phyloP scores from a whole-genome alignment of 2,888 invertebrate genomes.

The Drosophila incognita region DNA sequence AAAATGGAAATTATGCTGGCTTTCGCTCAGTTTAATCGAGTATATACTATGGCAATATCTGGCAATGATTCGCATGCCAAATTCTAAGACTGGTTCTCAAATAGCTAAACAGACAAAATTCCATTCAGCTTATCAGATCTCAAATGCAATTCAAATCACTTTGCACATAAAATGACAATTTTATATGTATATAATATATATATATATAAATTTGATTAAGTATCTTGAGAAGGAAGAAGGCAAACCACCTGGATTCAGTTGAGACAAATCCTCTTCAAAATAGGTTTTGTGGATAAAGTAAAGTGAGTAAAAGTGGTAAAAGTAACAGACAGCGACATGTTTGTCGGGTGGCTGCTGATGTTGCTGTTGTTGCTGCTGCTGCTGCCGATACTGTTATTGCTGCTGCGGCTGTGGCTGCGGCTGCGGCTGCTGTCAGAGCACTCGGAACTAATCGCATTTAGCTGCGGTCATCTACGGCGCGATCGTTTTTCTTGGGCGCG shows the following conservation, averaged over 20 bases:
- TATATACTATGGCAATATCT: neutral
- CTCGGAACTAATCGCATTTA: slow-evolving; percentile 83
- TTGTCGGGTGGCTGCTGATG: slow-evolving; percentile 39
- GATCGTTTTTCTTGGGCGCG: slow-evolving; percentile 72
- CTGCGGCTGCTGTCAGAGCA: slow-evolving; percentile 70
- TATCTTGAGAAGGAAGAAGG: neutral
- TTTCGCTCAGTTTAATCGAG: neutral
- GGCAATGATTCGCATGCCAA: neutral
- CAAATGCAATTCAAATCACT: neutral
- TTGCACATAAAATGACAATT: neutral
- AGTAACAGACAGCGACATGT: slow-evolving; percentile 17
- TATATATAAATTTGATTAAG: neutral
- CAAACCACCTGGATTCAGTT: neutral
- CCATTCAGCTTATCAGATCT: neutral
- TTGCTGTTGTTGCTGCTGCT: slow-evolving; percentile 6
- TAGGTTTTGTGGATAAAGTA: neutral
- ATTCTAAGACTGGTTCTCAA: neutral
- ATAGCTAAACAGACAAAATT: neutral
- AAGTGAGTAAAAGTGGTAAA: neutral
- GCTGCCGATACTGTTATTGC: slow-evolving; percentile 19
- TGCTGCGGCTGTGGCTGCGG: slow-evolving; percentile 1
- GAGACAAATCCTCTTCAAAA: neutral
- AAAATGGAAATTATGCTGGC: neutral
- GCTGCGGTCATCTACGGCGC: slow-evolving; percentile 83
- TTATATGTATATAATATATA: too few species aligned